Percentiles rank a stretch among this genome's conserved stretches.
phyloP scores from a whole-genome alignment of 2,888 invertebrate species.

The Mystacides longicornis region DNA sequence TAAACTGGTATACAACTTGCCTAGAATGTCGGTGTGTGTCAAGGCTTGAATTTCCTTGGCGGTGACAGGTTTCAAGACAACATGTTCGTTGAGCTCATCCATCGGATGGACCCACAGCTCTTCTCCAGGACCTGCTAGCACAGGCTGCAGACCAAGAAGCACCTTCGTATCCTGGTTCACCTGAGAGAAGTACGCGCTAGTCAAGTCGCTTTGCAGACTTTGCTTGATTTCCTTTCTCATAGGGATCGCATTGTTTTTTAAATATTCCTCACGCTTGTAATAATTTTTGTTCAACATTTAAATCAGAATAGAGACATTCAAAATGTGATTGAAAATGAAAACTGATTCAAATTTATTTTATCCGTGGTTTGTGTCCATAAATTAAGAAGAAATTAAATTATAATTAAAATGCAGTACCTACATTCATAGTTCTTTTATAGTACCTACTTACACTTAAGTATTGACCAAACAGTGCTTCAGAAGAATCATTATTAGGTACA shows the following conservation, averaged over 20 bases:
- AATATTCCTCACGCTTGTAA: conserved; percentile 8
- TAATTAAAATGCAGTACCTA: too few relatives aligned
- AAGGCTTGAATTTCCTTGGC: conserved; percentile 14
- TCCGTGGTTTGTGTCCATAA: too few relatives aligned
- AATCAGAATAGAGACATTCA: too few relatives aligned
- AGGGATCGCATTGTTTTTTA: conserved; percentile 8
- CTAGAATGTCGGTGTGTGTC: conserved; percentile 15
- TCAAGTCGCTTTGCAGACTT: conserved; percentile 5
- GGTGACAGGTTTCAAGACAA: conserved; percentile 10
- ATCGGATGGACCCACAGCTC: conserved; percentile 13
- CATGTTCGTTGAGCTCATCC: conserved; percentile 8
- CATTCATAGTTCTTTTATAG: too few relatives aligned
- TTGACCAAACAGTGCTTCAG: too few relatives aligned
- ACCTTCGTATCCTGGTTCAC: conserved; percentile 2
- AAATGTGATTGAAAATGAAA: too few relatives aligned
- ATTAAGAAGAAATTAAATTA: too few relatives aligned
- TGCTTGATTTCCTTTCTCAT: conserved; percentile 6
- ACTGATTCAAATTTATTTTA: too few relatives aligned
- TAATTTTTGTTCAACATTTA: conserved; percentile 5
- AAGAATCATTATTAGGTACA: too few relatives aligned
- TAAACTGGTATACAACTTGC: too few relatives aligned
- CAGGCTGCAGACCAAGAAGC: conserved; percentile 10
- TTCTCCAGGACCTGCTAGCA: conserved; percentile 11
- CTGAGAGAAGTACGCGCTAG: conserved; percentile 7
- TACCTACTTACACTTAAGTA: too few relatives aligned